Percentiles rank a stretch among this genome's conserved stretches.
phyloP scores from a whole-genome alignment of 1,140 invertebrate species.

The Sycophila sp. region DNA sequence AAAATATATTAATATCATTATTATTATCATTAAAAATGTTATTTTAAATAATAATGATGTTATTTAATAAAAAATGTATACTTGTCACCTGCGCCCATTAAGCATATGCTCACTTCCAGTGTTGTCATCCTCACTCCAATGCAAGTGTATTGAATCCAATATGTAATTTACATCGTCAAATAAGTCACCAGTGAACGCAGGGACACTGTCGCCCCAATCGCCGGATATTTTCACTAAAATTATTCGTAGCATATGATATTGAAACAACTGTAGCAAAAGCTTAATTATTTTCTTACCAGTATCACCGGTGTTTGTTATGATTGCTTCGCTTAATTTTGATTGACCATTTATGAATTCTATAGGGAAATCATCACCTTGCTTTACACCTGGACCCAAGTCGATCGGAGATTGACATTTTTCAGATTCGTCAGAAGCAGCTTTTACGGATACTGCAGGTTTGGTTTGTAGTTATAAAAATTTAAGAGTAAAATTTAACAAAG shows the following conservation, averaged over 20 bases:
- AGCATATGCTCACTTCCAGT: neutral
- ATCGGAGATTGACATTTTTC: slow-evolving; percentile 1
- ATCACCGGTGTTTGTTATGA: neutral
- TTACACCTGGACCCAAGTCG: neutral
- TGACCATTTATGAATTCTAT: neutral
- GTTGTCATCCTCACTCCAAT: neutral
- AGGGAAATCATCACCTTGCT: neutral
- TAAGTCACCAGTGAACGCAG: neutral
- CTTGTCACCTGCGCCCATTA: neutral
- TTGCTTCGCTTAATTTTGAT: neutral
- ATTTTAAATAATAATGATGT: neutral
- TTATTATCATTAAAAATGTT: no score
- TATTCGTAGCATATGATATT: no score
- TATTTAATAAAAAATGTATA: neutral
- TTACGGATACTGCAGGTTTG: no score
- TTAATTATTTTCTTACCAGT: no score
- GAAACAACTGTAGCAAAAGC: neutral
- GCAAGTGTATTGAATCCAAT: neutral
- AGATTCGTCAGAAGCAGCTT: no score
- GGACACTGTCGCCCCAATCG: neutral
- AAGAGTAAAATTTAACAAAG: no score
- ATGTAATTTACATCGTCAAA: neutral
- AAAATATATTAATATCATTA: no score
- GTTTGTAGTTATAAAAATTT: no score
- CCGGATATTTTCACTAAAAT: neutral